A percentile compares a stretch with the other conserved stretches of the same genome.
Conservation (phyloP, 2,113 vertebrate genomes). For the Apaloderma vittatum region DNA sequence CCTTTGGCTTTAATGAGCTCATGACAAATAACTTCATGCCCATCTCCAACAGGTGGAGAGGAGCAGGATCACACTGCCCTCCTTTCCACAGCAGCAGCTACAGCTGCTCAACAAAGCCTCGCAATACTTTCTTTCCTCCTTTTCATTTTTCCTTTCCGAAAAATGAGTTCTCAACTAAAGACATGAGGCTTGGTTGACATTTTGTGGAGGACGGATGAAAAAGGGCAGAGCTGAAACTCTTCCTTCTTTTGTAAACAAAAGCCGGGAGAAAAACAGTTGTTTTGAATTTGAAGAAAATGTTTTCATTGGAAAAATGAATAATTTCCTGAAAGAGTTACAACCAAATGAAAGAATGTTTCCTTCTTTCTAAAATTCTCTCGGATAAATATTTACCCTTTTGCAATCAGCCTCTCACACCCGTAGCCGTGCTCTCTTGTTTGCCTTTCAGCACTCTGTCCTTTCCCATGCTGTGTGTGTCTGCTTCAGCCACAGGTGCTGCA, state of each 20-base stretch:
- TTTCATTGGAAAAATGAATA: slow-evolving; percentile 27
- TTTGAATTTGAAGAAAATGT: slow-evolving; percentile 41
- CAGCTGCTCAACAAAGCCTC: neutral
- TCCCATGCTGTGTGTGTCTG: neutral
- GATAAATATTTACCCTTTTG: slow-evolving; percentile 10
- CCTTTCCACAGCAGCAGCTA: neutral
- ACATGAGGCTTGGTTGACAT: neutral
- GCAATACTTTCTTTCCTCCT: neutral
- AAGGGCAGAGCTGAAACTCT: slow-evolving; percentile 31
- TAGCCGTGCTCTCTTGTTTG: neutral
- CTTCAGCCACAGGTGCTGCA: neutral
- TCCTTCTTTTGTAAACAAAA: slow-evolving; percentile 40
- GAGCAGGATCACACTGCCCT: neutral
- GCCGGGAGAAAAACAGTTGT: neutral
- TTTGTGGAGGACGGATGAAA: neutral
- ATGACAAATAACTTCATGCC: neutral
- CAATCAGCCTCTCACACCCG: rapidly evolving
- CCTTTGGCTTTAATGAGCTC: neutral
- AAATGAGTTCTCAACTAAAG: neutral
- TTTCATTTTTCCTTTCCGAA: rapidly evolving
- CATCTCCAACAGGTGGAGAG: neutral
- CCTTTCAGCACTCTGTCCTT: neutral
- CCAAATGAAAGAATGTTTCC: slow-evolving; percentile 1
- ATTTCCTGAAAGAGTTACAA: slow-evolving; percentile 20
- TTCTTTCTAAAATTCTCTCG: neutral